Percentiles rank a stretch among this genome's conserved stretches.
Conservation (phyloP, 1,140 invertebrate species). For the Papilio dardanus region DNA sequence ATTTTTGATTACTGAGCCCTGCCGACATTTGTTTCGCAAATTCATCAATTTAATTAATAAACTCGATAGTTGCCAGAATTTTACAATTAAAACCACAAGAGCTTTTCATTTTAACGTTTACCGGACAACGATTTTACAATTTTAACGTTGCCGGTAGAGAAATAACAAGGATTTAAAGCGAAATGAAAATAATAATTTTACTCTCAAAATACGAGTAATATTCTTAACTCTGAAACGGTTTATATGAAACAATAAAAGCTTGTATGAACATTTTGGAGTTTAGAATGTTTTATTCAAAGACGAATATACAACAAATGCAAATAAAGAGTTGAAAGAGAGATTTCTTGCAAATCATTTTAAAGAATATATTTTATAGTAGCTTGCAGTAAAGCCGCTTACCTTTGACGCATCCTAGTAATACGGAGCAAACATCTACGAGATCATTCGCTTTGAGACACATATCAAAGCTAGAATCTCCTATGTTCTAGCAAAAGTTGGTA, state of each 20-base stretch:
- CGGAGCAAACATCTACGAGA: background rate
- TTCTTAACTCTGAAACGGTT: background rate
- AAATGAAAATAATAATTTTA: conserved; percentile 7
- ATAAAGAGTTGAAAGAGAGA: background rate
- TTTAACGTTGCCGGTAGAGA: background rate
- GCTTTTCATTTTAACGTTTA: conserved; percentile 11
- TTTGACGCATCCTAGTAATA: background rate
- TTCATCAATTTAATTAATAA: conserved; percentile 13
- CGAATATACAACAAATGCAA: background rate
- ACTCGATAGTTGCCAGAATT: background rate
- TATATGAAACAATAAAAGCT: background rate
- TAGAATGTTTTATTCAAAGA: background rate
- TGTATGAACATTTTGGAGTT: background rate
- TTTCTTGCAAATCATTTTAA: background rate
- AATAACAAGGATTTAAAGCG: background rate
- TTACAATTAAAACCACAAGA: background rate
- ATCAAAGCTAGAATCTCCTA: background rate
- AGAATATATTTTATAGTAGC: background rate
- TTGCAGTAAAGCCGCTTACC: background rate
- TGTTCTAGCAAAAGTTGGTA: conserved; percentile 8
- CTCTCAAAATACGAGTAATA: background rate
- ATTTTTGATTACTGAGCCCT: background rate
- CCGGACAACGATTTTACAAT: background rate
- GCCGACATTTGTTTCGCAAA: background rate
- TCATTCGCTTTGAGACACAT: background rate